Base-by-base conservation (phyloP, 2,888 invertebrate genomes). In the Caenorhabditis angaria region DNA sequence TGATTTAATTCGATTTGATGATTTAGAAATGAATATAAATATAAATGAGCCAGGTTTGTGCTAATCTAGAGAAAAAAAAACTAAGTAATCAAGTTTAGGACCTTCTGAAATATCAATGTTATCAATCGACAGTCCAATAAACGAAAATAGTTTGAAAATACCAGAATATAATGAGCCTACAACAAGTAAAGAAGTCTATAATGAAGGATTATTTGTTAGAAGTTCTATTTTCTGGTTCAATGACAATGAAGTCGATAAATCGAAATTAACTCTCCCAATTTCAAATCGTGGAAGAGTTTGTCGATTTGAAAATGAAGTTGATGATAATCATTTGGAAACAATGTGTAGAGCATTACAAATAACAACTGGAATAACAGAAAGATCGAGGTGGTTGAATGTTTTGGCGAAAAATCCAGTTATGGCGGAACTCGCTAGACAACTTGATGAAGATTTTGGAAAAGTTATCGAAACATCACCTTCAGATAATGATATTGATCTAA, bases 371-470 rank as follows among this genome's bases (percentile, higher is more conserved):
- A n/a, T 73, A 6, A 35, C 41, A 12, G 80, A 80, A 60, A 55
- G 75, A 65, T 60, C 64, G 4, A 60, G 76, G 48, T 80, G 77
- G 80, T 60, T 65, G 25, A 77, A 80, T 50, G 66, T 66, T 22
- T 35, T 79, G 1, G 66, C 76, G 1, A 68, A 54, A 22, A 70
- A 80, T 63, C 76, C 77, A 0, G 64, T 56, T 10, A 61, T 77
- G 53, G 59, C 68, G 8, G 50, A 58, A 6, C 32, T 77, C 14
- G 58, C 70, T 24, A 53, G 20, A 53, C 54, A 56, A 48, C 56
- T 71, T 8, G 71, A 71, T 61, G 53, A 55, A n/a, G 66, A 71
- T 27, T 71, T 71, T 25, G 32, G n/a, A n/a, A n/a, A n/a, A n/a
- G n/a, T n/a, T n/a, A n/a, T n/a, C n/a, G n/a, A n/a, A n/a, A n/a